phyloP scores from a whole-genome alignment of 2,113 vertebrate genomes.

The Coturnix japonica region DNA sequence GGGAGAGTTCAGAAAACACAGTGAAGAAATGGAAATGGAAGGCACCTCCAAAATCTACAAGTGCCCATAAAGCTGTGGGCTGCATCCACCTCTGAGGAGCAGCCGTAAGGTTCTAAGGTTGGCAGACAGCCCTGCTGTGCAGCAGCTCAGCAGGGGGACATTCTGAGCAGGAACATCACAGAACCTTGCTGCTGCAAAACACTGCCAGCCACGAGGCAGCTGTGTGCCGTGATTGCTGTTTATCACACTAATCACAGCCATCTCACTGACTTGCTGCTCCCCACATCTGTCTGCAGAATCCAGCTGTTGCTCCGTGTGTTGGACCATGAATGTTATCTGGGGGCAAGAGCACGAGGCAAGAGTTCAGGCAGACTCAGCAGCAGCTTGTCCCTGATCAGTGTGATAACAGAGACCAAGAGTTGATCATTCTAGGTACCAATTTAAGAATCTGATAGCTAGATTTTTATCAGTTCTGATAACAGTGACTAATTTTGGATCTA shows the following conservation, averaged over 20 bases:
- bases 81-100: not conserved
- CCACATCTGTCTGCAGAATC: not conserved
- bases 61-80: not conserved
- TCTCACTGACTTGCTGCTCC: not conserved
- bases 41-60: not conserved
- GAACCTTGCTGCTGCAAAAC: not conserved
- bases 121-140: not conserved
- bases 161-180: not conserved
- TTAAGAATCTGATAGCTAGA: not conserved
- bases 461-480: not conserved
- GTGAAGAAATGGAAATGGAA: not conserved
- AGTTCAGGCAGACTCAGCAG: not conserved
- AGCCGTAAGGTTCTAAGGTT: fast-evolving
- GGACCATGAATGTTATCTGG: not conserved
- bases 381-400: not conserved
- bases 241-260: not conserved
- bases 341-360: not conserved
- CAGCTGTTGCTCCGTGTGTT: not conserved
- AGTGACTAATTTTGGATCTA: not conserved
- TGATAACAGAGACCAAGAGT: not conserved
- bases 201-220: not conserved
- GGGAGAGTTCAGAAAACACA: not conserved
- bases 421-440: not conserved
- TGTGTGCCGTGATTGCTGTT: not conserved
- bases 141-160: not conserved